Conservation (phyloP, 2,113 vertebrate species). For the Paralichthys olivaceus region DNA sequence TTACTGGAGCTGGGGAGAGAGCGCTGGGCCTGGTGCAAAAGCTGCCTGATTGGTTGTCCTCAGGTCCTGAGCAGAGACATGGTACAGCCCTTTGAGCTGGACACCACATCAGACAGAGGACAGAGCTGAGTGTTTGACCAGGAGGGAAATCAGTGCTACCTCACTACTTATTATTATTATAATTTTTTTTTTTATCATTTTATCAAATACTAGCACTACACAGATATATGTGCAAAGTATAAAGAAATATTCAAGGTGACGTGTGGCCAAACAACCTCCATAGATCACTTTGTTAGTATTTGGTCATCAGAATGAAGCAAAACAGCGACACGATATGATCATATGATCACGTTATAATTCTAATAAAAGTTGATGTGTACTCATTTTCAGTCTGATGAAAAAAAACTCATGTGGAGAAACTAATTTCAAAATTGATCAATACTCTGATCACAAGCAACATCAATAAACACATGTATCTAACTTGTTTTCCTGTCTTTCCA, state of each 20-base stretch:
- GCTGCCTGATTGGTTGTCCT: constrained; percentile 45
- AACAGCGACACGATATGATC: too few relatives aligned
- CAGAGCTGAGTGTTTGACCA: constrained; percentile 35
- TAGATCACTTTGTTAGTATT: too few relatives aligned
- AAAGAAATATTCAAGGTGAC: too few relatives aligned
- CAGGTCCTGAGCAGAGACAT: constrained; percentile 56
- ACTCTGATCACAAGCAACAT: background rate
- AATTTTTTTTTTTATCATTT: background rate
- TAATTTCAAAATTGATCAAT: background rate
- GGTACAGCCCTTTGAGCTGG: constrained; percentile 75
- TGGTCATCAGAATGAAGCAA: too few relatives aligned
- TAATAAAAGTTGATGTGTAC: too few relatives aligned
- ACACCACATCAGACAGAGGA: constrained; percentile 64
- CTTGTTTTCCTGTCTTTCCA: constrained; percentile 15
- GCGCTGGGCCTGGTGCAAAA: constrained; percentile 53
- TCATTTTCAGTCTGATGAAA: too few relatives aligned
- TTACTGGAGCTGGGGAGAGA: constrained; percentile 62
- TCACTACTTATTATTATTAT: background rate
- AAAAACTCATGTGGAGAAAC: too few relatives aligned
- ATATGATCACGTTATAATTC: too few relatives aligned
- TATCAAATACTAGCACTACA: too few relatives aligned
- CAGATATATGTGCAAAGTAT: too few relatives aligned
- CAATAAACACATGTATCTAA: constrained; percentile 30
- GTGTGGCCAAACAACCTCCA: background rate
- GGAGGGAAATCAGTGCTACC: background rate